Evolutionary conservation across 1,140 invertebrate genomes (phyloP).

Genomic region (Drosophila parabipectinata): DNA sequence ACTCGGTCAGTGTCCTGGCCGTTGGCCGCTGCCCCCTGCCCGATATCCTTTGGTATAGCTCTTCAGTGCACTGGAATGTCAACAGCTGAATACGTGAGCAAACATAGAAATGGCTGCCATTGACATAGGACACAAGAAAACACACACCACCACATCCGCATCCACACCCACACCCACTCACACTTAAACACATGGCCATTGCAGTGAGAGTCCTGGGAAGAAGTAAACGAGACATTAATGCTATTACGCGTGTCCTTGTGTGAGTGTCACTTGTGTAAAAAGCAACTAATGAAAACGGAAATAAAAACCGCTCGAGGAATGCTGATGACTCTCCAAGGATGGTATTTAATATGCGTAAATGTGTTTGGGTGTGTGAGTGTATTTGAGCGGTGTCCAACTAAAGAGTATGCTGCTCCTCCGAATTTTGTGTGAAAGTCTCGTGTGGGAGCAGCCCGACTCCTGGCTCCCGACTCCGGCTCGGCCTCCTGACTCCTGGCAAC

Average conservation of each 20-base stretch:
- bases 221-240: conserved; percentile 80
- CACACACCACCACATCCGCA: conserved; percentile 19
- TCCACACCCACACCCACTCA: conserved; percentile 20
- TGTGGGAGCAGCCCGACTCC: conserved; percentile 37
- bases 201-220: conserved; percentile 40
- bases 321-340: conserved; percentile 83
- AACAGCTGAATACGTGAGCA: conserved; percentile 80
- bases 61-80: conserved; percentile 66
- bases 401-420: conserved; percentile 12
- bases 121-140: conserved; percentile 56
- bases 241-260: conserved; percentile 61
- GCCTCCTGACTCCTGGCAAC: conserved; percentile 51
- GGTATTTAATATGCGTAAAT: conserved; percentile 75
- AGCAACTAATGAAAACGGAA: conserved; percentile 82
- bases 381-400: neutral
- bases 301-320: conserved; percentile 82
- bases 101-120: conserved; percentile 82
- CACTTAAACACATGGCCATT: conserved; percentile 10
- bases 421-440: conserved; percentile 69
- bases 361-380: conserved; percentile 27
- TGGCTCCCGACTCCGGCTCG: neutral
- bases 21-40: conserved; percentile 15
- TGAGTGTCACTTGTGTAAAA: conserved; percentile 78
- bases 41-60: conserved; percentile 40
- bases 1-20: conserved; percentile 33